Conservation (phyloP, 2,797 vertebrate species). For the Ctenopoma multispine region DNA sequence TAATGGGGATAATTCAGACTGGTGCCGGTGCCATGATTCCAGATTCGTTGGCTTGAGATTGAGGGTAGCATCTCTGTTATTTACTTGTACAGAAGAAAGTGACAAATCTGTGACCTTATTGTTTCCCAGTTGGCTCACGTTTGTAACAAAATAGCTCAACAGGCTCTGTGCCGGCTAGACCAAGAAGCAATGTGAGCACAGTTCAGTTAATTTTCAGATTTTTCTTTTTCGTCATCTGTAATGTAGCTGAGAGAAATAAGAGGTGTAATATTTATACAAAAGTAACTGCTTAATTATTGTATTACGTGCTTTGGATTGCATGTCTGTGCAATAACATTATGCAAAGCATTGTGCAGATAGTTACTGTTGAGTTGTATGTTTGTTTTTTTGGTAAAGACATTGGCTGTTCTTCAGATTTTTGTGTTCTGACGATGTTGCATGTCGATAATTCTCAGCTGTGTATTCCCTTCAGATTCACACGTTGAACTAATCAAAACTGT, state of each 20-base stretch:
- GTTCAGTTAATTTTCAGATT: constrained; percentile 34
- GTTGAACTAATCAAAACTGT: constrained; percentile 82
- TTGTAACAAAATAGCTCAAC: constrained; percentile 43
- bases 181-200: constrained; percentile 27
- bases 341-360: constrained; percentile 69
- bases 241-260: constrained; percentile 55
- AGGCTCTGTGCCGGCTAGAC: constrained; percentile 49
- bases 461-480: constrained; percentile 76
- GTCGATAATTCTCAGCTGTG: constrained; percentile 69
- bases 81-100: constrained; percentile 11
- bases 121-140: constrained; percentile 18
- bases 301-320: constrained; percentile 78
- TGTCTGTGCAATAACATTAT: constrained; percentile 75
- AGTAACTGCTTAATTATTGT: constrained; percentile 73
- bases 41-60: constrained; percentile 31
- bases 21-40: constrained; percentile 22
- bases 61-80: constrained; percentile 26
- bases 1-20: constrained; percentile 39
- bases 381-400: constrained; percentile 32
- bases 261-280: constrained; percentile 78
- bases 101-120: constrained; percentile 25
- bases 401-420: constrained; percentile 59
- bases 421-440: constrained; percentile 73
- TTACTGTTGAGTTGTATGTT: constrained; percentile 63
- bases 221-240: constrained; percentile 54